Percentiles rank a stretch among this genome's conserved stretches.
Conservation (phyloP, 1,140 invertebrate genomes). For the Sitodiplosis mosellana region DNA sequence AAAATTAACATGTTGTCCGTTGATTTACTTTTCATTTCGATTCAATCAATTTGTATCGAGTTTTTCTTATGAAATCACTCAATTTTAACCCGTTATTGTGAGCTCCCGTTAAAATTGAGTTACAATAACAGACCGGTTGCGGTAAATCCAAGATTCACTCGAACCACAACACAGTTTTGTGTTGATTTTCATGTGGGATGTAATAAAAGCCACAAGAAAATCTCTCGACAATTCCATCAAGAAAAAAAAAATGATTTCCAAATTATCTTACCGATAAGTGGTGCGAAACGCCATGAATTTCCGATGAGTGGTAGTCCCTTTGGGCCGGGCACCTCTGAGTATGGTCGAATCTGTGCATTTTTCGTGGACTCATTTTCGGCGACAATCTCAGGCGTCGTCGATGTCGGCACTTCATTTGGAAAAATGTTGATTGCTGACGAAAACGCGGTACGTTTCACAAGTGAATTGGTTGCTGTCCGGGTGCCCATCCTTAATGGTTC, state of each 20-base stretch:
- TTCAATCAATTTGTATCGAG: too few relatives aligned
- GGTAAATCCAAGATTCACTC: neutral
- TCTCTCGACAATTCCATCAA: too few relatives aligned
- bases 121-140: neutral
- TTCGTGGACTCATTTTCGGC: too few relatives aligned
- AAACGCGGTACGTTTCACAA: slow-evolving; percentile 18
- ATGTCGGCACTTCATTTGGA: neutral
- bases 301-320: slow-evolving; percentile 54
- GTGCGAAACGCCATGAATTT: slow-evolving; percentile 62
- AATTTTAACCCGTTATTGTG: too few relatives aligned
- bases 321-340: slow-evolving; percentile 54
- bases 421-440: slow-evolving; percentile 9
- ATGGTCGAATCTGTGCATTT: slow-evolving; percentile 33
- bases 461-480: slow-evolving; percentile 3
- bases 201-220: too few relatives aligned
- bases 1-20: too few relatives aligned
- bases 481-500: neutral
- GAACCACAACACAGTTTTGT: neutral
- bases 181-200: too few relatives aligned
- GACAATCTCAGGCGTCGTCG: neutral
- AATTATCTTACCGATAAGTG: slow-evolving; percentile 37
- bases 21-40: too few relatives aligned
- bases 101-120: neutral
- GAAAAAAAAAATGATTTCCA: neutral
- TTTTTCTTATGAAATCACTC: too few relatives aligned